phyloP scores from a whole-genome alignment of 2,113 vertebrate genomes.

The Carassius gibelio region DNA sequence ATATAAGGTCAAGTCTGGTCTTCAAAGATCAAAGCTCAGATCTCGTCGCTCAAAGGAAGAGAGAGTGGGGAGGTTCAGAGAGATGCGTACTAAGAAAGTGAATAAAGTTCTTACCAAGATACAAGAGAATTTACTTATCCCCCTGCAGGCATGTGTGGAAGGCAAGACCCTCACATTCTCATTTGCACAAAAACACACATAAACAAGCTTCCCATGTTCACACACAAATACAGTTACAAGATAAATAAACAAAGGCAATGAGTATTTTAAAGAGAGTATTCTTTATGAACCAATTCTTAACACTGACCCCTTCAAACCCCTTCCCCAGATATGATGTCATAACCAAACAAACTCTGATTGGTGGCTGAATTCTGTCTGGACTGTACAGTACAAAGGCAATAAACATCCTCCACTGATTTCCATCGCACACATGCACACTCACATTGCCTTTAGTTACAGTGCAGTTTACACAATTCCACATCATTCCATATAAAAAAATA shows the following conservation, averaged over 20 bases:
- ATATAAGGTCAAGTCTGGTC: constrained; percentile 40
- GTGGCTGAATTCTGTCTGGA: constrained; percentile 77
- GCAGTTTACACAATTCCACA: constrained; percentile 14
- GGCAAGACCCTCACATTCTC: constrained; percentile 15
- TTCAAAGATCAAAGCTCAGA: constrained; percentile 35
- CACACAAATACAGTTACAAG: constrained; percentile 39
- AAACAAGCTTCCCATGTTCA: constrained; percentile 3
- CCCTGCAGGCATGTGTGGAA: constrained; percentile 9
- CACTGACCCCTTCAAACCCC: constrained; percentile 76
- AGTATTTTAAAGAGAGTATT: constrained; percentile 78
- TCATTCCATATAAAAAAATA: background rate
- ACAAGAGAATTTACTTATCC: constrained; percentile 64
- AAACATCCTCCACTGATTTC: background rate
- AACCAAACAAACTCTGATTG: constrained; percentile 74
- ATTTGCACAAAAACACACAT: background rate
- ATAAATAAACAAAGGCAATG: constrained; percentile 69
- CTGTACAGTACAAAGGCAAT: constrained; percentile 68
- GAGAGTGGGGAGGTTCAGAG: constrained; percentile 38
- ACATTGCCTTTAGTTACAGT: constrained; percentile 10
- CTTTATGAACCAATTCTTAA: constrained; percentile 82
- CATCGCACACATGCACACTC: constrained; percentile 44
- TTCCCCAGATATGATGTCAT: constrained; percentile 77
- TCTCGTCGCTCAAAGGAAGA: constrained; percentile 18
- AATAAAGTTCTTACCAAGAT: constrained; percentile 65
- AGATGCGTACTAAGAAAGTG: constrained; percentile 56